phyloP scores from a whole-genome alignment of 2,797 vertebrate species.

The Syngnathus acus region DNA sequence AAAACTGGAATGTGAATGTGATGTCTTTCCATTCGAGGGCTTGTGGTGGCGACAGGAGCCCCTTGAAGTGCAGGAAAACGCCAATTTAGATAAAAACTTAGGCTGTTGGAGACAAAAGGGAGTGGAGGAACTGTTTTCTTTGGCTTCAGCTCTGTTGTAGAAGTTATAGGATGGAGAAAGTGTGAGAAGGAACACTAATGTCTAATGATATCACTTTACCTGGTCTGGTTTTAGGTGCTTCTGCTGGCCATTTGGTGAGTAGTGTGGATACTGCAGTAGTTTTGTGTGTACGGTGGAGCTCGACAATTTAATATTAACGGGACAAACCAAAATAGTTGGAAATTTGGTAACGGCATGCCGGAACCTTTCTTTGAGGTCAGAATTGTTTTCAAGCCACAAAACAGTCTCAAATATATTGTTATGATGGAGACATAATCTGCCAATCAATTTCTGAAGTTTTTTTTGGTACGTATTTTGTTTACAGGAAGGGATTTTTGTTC shows the following conservation, averaged over 20 bases:
- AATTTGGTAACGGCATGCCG: neutral
- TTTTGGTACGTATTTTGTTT: neutral
- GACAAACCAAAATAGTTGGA: neutral
- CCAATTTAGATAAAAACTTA: conserved; percentile 56
- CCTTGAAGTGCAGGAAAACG: conserved; percentile 62
- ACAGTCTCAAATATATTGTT: neutral
- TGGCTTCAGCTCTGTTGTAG: conserved; percentile 19
- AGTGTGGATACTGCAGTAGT: neutral
- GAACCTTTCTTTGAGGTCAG: too few species aligned
- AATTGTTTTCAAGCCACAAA: too few species aligned
- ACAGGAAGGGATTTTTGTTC: neutral
- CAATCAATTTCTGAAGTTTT: neutral
- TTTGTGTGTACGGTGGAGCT: conserved; percentile 6
- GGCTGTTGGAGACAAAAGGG: conserved; percentile 33
- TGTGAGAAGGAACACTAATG: conserved; percentile 14
- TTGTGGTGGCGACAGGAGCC: conserved; percentile 14
- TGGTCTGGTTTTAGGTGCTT: conserved; percentile 32
- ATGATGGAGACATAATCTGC: neutral
- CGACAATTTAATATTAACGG: neutral
- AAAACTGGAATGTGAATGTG: conserved; percentile 30
- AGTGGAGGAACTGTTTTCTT: conserved; percentile 41
- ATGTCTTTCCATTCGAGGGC: conserved; percentile 2
- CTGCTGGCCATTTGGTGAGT: conserved; percentile 7
- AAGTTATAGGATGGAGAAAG: conserved; percentile 11
- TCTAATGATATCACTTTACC: conserved; percentile 24